These are phyloP conservation scores for Carduelis carduelis DNA, from an alignment of 2,797 vertebrate species.

Conservation along the genomic window DNA sequence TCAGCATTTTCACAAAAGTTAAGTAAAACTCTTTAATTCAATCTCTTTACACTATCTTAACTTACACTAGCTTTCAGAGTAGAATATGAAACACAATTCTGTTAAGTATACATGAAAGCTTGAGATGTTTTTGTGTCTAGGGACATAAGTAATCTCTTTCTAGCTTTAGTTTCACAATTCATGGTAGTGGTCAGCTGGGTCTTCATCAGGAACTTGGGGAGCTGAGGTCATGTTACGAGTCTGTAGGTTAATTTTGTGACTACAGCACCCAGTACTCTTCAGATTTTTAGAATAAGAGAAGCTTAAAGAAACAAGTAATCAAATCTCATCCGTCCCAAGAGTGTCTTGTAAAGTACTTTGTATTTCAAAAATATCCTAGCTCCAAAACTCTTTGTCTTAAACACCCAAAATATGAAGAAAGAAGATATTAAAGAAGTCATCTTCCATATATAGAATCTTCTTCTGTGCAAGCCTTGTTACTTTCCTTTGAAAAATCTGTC, in stretches of 20 bases:
- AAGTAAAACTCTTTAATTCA: not conserved
- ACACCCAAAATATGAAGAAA: not conserved
- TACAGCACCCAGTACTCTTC: not conserved
- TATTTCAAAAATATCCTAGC: not conserved
- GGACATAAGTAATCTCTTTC: not conserved
- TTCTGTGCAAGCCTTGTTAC: not conserved
- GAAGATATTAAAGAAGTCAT: not conserved
- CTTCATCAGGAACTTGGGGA: not conserved
- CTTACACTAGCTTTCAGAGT: not conserved
- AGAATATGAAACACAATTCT: not conserved
- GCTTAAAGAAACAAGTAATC: not conserved
- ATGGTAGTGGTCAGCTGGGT: not conserved
- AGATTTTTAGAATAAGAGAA: not conserved
- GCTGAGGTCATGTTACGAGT: not conserved
- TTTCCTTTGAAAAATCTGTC: not conserved
- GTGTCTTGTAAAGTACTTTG: not conserved
- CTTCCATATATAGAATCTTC: not conserved
- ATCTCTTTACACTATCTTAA: not conserved
- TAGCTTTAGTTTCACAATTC: not conserved
- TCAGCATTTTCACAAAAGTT: not conserved
- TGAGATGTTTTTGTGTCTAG: not conserved
- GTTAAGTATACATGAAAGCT: not conserved
- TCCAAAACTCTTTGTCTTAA: not conserved
- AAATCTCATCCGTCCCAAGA: not conserved
- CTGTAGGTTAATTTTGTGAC: not conserved